Percentiles rank a stretch among this genome's conserved stretches.
phyloP scores from a whole-genome alignment of 1,140 invertebrate species.

The Venustaconcha ellipsiformis region DNA sequence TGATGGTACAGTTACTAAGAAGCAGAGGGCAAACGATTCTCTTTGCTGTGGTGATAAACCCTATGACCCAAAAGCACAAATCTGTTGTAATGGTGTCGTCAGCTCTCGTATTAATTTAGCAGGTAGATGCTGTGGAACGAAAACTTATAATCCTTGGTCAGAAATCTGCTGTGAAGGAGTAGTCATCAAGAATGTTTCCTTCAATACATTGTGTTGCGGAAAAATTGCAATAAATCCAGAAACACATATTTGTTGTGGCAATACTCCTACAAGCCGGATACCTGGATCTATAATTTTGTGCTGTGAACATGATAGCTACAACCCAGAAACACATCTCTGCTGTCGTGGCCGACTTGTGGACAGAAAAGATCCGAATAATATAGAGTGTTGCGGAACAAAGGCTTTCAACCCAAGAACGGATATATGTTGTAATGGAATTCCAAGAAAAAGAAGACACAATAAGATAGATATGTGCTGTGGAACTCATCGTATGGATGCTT shows the following conservation, averaged over 20 bases:
- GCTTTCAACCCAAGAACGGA: constrained; percentile 9
- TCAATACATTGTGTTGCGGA: constrained; percentile 13
- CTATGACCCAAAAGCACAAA: too few species aligned
- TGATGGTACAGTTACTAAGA: background rate
- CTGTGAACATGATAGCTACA: background rate
- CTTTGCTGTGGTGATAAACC: constrained; percentile 7
- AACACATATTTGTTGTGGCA: constrained; percentile 11
- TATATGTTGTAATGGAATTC: constrained; percentile 15
- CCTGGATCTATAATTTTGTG: constrained; percentile 1
- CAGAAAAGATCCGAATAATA: background rate
- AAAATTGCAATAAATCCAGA: constrained; percentile 8
- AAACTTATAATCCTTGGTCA: background rate
- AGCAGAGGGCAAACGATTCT: constrained; percentile 4
- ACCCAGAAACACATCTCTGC: background rate
- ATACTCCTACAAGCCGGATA: background rate
- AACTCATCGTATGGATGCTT: background rate
- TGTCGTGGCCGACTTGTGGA: constrained; percentile 4
- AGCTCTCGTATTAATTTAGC: too few species aligned
- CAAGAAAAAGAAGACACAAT: background rate
- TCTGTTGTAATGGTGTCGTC: too few species aligned
- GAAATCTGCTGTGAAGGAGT: constrained; percentile 7
- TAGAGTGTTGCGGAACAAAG: constrained; percentile 11
- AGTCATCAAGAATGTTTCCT: background rate
- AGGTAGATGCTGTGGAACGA: constrained; percentile 6
- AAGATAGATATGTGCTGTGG: constrained; percentile 17